These are phyloP conservation scores for Graphium colonna DNA, from an alignment of 2,888 invertebrate species.

Conservation along the genomic window DNA sequence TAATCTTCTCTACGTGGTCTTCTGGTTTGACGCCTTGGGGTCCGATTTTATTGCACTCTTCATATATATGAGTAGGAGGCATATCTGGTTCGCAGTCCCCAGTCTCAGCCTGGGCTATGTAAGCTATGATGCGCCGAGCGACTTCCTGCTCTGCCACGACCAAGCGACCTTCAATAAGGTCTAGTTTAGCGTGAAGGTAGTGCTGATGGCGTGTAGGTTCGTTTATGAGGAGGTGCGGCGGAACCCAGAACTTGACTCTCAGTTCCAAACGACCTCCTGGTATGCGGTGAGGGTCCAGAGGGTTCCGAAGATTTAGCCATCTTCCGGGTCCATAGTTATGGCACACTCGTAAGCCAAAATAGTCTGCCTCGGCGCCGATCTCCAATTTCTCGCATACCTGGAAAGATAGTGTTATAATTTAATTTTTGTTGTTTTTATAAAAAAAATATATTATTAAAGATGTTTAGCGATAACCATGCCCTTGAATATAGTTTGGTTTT, in stretches of 20 bases:
- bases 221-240: constrained; percentile 91
- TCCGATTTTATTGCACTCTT: constrained; percentile 82
- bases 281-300: constrained; percentile 86
- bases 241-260: constrained; percentile 94
- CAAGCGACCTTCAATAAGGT: constrained; percentile 86
- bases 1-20: constrained; percentile 82
- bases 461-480: too few relatives aligned
- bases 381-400: constrained; percentile 92
- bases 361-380: constrained; percentile 92
- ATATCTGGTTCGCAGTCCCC: constrained; percentile 84
- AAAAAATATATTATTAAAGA: too few relatives aligned
- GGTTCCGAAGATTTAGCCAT: constrained; percentile 93
- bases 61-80: constrained; percentile 81
- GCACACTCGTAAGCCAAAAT: constrained; percentile 89
- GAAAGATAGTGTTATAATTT: constrained; percentile 36
- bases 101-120: constrained; percentile 87
- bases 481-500: too few relatives aligned
- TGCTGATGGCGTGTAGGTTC: constrained; percentile 93
- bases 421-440: too few relatives aligned
- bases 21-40: constrained; percentile 81
- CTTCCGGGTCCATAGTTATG: constrained; percentile 84
- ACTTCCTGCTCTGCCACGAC: constrained; percentile 85
- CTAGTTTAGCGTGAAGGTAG: constrained; percentile 90
- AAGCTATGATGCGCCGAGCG: constrained; percentile 85
- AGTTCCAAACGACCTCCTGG: constrained; percentile 84